Conservation (phyloP, 2,888 invertebrate genomes). For the Lochmaea crataegi region DNA sequence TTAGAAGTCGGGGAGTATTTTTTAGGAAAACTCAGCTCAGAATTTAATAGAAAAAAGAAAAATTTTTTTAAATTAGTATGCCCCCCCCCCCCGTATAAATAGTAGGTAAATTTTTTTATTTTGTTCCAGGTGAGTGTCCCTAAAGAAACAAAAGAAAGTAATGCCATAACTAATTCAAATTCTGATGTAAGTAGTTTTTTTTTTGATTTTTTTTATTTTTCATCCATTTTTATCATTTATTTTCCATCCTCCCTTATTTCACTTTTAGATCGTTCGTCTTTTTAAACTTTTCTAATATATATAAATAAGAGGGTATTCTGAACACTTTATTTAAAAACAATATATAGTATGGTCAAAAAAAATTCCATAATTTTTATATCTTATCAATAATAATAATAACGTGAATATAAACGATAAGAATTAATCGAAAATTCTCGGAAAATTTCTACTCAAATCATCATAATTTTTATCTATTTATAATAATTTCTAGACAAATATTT, state of each 20-base stretch:
- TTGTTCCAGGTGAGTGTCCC: constrained; percentile 54
- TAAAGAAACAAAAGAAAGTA: constrained; percentile 48
- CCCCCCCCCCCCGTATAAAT: not conserved
- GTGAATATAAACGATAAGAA: too few relatives aligned
- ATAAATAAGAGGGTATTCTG: not conserved
- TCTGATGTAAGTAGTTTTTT: constrained; percentile 50
- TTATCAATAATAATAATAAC: too few relatives aligned
- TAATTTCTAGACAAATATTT: constrained; percentile 1
- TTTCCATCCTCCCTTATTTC: constrained; percentile 15
- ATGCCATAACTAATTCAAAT: constrained; percentile 34
- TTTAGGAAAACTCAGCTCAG: too few relatives aligned
- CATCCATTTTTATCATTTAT: too few relatives aligned
- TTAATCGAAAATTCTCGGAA: not conserved
- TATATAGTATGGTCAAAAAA: too few relatives aligned
- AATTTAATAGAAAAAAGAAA: too few relatives aligned
- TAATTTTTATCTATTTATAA: not conserved
- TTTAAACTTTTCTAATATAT: too few relatives aligned
- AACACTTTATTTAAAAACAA: too few relatives aligned
- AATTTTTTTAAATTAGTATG: not conserved
- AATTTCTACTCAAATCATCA: not conserved
- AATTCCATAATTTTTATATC: too few relatives aligned
- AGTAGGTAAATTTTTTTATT: constrained; percentile 26
- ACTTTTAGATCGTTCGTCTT: not conserved
- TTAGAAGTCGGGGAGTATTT: too few relatives aligned
- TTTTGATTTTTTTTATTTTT: too few relatives aligned